A percentile compares a stretch with the other conserved stretches of the same genome.
phyloP scores from a whole-genome alignment of 2,797 vertebrate genomes.

The Phoeniculus purpureus region DNA sequence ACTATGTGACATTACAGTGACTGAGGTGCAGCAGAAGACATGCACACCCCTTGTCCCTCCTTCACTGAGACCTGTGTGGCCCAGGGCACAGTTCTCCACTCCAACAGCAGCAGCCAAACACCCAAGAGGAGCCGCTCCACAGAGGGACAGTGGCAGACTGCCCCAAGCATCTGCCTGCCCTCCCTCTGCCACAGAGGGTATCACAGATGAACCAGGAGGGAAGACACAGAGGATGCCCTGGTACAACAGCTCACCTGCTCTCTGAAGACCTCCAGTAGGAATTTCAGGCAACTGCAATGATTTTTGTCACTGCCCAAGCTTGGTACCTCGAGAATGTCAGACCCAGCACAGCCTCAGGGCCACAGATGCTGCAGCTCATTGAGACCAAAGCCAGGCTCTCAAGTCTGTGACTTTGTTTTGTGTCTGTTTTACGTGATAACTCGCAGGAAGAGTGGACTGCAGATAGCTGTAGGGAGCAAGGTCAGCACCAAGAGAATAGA shows the following conservation, averaged over 20 bases:
- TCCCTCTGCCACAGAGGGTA: background rate
- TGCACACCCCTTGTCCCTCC: background rate
- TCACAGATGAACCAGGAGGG: background rate
- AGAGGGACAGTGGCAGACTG: background rate
- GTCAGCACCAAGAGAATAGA: background rate
- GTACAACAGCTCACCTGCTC: background rate
- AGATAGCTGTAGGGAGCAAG: background rate
- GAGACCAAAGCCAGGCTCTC: accelerated
- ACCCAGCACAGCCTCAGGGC: background rate
- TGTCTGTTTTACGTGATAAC: background rate
- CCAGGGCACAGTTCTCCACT: background rate
- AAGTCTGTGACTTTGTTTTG: background rate
- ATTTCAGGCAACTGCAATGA: background rate
- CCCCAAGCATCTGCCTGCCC: background rate
- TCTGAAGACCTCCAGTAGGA: background rate
- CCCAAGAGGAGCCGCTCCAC: background rate
- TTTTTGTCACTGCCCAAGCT: background rate
- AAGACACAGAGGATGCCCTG: background rate
- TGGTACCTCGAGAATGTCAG: background rate
- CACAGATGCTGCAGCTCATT: background rate
- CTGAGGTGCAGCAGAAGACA: background rate
- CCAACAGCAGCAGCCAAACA: background rate
- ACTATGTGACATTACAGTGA: background rate
- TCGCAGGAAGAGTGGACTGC: background rate
- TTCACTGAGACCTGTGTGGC: background rate